Conservation (phyloP, 2,113 vertebrate species). For the Oreamnos americanus region DNA sequence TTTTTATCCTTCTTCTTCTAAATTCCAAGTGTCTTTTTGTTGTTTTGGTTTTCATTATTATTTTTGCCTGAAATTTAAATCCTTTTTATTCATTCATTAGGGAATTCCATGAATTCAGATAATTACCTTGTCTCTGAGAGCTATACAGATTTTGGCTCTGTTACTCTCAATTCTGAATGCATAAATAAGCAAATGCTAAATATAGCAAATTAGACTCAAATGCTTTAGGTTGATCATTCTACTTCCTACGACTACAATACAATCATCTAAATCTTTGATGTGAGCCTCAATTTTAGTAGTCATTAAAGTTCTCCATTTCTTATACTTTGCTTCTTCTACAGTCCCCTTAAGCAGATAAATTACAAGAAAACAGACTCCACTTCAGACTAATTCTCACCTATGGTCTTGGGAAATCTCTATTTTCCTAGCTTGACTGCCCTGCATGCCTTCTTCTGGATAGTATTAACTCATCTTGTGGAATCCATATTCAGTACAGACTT, state of each 20-base stretch:
- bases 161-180: neutral
- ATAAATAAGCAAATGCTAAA: conserved; percentile 11
- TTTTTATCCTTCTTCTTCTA: neutral
- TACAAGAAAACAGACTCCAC: neutral
- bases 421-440: neutral
- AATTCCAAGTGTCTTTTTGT: neutral
- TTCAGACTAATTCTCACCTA: neutral
- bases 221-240: neutral
- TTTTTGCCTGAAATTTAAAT: neutral
- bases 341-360: neutral
- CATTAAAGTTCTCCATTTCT: neutral
- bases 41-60: neutral
- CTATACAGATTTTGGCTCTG: neutral
- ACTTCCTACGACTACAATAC: neutral
- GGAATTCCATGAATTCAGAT: neutral
- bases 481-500: neutral
- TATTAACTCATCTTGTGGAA: neutral
- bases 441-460: neutral
- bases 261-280: neutral
- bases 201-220: neutral
- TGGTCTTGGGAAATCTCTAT: neutral
- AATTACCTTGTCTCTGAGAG: neutral
- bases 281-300: conserved; percentile 17
- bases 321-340: neutral
- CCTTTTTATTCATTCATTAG: neutral